Evolutionary conservation across 1,140 invertebrate species (phyloP).

Genomic region (Drosophila saltans): DNA sequence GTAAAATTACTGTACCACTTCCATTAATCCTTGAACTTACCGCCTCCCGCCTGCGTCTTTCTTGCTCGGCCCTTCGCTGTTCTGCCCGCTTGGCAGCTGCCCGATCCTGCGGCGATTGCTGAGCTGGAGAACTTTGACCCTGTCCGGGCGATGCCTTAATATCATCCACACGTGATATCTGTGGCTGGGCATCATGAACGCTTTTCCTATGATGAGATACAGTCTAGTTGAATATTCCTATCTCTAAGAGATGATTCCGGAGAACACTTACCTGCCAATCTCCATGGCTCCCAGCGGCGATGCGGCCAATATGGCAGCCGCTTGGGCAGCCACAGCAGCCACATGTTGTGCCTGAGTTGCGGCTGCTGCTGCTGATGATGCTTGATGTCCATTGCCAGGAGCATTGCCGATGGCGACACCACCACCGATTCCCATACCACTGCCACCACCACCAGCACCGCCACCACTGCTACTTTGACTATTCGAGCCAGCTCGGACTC

Average conservation of each 20-base stretch:
- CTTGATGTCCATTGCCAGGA: constrained; percentile 44
- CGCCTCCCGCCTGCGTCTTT: constrained; percentile 94
- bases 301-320: constrained; percentile 59
- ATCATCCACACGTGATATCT: constrained; percentile 84
- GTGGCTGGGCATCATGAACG: constrained; percentile 75
- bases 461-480: constrained; percentile 52
- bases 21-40: constrained; percentile 85
- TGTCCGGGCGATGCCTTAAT: constrained; percentile 84
- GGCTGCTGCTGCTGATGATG: constrained; percentile 3
- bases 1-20: neutral
- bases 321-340: constrained; percentile 58
- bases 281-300: constrained; percentile 77
- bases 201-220: constrained; percentile 77
- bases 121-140: constrained; percentile 84
- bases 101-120: constrained; percentile 87
- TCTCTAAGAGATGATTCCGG: no score
- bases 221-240: no score
- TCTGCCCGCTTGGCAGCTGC: constrained; percentile 90
- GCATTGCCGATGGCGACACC: constrained; percentile 33
- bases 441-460: constrained; percentile 35
- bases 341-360: constrained; percentile 52
- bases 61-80: constrained; percentile 92
- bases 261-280: constrained; percentile 66
- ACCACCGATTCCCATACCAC: constrained; percentile 37
- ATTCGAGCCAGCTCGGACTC: constrained; percentile 34